Conservation (phyloP, 2,113 vertebrate genomes). For the Cinclus cinclus region DNA sequence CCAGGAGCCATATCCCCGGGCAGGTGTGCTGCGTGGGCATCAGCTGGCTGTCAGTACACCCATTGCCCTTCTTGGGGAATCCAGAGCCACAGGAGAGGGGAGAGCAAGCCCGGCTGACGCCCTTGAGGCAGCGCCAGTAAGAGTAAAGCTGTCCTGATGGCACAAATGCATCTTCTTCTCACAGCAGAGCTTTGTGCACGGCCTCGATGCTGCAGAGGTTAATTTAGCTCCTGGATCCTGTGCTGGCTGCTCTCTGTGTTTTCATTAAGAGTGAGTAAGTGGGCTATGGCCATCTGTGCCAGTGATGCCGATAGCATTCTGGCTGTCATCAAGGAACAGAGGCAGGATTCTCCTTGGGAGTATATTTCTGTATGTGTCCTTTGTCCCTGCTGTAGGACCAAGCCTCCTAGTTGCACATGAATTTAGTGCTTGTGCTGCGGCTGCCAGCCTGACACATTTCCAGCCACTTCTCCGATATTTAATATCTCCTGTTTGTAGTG, state of each 20-base stretch:
- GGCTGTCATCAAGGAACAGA: background rate
- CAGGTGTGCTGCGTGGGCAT: accelerated
- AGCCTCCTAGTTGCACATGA: background rate
- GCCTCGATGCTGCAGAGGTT: background rate
- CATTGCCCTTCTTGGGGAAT: accelerated
- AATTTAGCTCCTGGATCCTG: background rate
- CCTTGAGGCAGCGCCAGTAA: background rate
- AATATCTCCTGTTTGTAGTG: background rate
- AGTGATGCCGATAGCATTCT: background rate
- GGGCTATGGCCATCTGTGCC: background rate
- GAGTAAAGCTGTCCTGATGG: background rate
- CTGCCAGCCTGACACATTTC: background rate
- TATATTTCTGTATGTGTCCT: background rate
- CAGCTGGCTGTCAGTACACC: background rate
- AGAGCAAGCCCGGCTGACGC: background rate
- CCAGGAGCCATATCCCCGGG: background rate
- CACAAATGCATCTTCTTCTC: background rate
- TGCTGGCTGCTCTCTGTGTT: background rate
- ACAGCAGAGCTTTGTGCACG: accelerated
- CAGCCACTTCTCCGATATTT: background rate
- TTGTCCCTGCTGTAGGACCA: background rate
- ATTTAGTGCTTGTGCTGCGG: background rate
- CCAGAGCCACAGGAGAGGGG: background rate
- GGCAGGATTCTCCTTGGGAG: background rate
- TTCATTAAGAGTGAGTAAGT: background rate